Evolutionary conservation across 2,113 vertebrate species (phyloP).

Genomic region (Climacteris rufus): DNA sequence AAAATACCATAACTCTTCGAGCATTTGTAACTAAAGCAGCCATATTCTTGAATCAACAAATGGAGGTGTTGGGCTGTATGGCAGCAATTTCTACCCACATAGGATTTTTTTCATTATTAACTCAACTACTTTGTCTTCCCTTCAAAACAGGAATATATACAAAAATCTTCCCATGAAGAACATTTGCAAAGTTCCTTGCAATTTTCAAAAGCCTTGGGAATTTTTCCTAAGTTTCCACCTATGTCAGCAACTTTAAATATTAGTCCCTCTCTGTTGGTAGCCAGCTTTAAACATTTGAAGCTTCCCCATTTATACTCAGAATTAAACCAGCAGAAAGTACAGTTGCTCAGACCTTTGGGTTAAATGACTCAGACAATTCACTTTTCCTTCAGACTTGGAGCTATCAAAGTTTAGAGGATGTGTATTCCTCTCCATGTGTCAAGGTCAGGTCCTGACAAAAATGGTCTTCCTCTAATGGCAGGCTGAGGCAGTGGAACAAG

Average conservation of each 20-base stretch:
- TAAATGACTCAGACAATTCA: background rate
- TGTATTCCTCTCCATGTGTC: rapidly evolving
- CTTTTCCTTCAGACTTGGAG: background rate
- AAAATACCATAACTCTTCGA: background rate
- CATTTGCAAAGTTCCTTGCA: background rate
- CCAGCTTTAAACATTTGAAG: background rate
- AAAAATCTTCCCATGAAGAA: background rate
- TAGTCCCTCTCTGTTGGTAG: background rate
- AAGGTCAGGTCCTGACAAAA: background rate
- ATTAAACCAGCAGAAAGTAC: background rate
- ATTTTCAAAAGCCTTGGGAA: background rate
- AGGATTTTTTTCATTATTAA: background rate
- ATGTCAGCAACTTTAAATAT: background rate
- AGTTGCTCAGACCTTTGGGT: background rate
- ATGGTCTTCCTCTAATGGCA: background rate
- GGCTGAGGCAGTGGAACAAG: background rate
- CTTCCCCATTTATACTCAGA: background rate
- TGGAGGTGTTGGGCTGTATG: background rate
- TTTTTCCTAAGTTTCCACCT: background rate
- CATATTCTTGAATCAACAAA: background rate
- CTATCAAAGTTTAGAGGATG: background rate
- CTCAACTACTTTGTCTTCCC: background rate
- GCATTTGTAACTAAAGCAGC: background rate
- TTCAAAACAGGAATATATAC: background rate
- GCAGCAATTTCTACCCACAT: background rate